phyloP scores from a whole-genome alignment of 2,888 invertebrate species.

The Lagria hirta region DNA sequence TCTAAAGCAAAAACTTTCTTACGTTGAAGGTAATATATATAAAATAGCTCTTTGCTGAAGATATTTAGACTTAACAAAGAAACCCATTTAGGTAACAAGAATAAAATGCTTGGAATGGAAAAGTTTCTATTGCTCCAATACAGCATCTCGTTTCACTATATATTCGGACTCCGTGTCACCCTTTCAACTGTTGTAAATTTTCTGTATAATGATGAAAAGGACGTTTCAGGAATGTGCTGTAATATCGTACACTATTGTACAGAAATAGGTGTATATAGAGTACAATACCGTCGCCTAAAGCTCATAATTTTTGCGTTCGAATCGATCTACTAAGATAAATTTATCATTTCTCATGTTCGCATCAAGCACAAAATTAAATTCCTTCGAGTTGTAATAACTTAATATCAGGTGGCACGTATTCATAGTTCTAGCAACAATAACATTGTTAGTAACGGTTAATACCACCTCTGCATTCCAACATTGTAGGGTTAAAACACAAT shows the following conservation, averaged over 20 bases:
- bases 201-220: slow-evolving; percentile 49
- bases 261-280: slow-evolving; percentile 37
- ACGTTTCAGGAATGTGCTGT: slow-evolving; percentile 48
- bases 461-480: slow-evolving; percentile 29
- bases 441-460: slow-evolving; percentile 34
- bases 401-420: slow-evolving; percentile 34
- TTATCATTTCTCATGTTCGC: slow-evolving; percentile 1
- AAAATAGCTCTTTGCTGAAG: too few species aligned
- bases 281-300: too few species aligned
- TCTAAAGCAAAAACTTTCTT: too few species aligned
- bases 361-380: slow-evolving; percentile 37
- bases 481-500: too few species aligned
- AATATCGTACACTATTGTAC: slow-evolving; percentile 38
- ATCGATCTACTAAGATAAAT: slow-evolving; percentile 2
- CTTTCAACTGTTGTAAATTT: slow-evolving; percentile 47
- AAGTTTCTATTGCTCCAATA: too few species aligned
- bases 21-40: too few species aligned
- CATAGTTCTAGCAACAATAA: slow-evolving; percentile 34
- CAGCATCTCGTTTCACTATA: too few species aligned
- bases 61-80: too few species aligned
- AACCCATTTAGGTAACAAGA: too few species aligned
- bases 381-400: slow-evolving; percentile 36
- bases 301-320: too few species aligned
- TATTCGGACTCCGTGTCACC: too few species aligned
- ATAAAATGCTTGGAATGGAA: too few species aligned